Percentiles rank a stretch among this genome's conserved stretches.
Evolutionary conservation across 2,888 invertebrate species (phyloP).

Genomic region (Scaptomyza cyrtandrae): DNA sequence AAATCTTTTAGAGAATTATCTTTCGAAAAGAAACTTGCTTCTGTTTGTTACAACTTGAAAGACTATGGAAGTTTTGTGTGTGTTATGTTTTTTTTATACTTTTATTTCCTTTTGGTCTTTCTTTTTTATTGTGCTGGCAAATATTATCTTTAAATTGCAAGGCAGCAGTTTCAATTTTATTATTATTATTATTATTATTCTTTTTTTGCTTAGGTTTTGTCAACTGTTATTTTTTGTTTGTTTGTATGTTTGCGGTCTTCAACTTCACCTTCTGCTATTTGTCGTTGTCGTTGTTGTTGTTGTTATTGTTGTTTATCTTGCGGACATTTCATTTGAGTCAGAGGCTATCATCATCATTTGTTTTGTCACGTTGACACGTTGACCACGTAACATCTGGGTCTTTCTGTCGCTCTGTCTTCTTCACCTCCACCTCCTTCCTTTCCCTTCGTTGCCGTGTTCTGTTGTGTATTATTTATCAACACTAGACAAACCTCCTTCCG

Average conservation of each 20-base stretch:
- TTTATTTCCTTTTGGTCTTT: constrained; percentile 12
- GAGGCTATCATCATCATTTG: constrained; percentile 76
- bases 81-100: neutral
- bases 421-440: too few relatives aligned
- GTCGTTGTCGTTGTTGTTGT: constrained; percentile 22
- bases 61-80: too few relatives aligned
- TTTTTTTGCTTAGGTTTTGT: constrained; percentile 31
- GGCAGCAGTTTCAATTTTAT: constrained; percentile 51
- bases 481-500: neutral
- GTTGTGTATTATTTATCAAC: constrained; percentile 18
- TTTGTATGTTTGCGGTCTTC: constrained; percentile 29
- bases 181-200: neutral
- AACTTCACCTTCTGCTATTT: neutral
- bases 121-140: constrained; percentile 44
- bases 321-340: constrained; percentile 72
- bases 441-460: too few relatives aligned
- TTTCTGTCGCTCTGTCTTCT: neutral
- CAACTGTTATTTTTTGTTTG: constrained; percentile 56
- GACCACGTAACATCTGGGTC: constrained; percentile 47
- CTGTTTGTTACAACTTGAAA: too few relatives aligned
- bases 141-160: constrained; percentile 63
- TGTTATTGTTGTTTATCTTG: constrained; percentile 41
- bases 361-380: constrained; percentile 74
- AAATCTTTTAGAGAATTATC: too few relatives aligned
- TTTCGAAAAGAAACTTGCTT: too few relatives aligned